Percentiles rank a stretch among this genome's conserved stretches.
These are phyloP conservation scores for Leptinotarsa defecta DNA, from an alignment of 1,140 invertebrate species.

Conservation along the genomic window DNA sequence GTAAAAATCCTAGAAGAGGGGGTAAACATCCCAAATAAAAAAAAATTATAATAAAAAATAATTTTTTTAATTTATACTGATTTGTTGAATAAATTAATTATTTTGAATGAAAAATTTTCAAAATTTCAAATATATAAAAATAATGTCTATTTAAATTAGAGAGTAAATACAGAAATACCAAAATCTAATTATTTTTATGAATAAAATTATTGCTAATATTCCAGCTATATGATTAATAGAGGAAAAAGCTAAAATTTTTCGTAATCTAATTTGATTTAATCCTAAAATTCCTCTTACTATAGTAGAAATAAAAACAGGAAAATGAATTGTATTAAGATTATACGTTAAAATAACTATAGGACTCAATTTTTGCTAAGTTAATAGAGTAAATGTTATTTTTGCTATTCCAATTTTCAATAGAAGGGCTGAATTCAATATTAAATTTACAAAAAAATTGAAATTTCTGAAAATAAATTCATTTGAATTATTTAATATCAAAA, in stretches of 20 bases:
- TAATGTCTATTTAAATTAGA: conserved; percentile 54
- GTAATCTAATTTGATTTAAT: conserved; percentile 59
- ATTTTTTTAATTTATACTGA: conserved; percentile 54
- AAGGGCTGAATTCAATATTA: too few species aligned
- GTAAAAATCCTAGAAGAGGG: conserved; percentile 42
- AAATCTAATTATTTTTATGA: too few species aligned
- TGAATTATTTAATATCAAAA: too few species aligned
- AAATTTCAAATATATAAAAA: conserved; percentile 50
- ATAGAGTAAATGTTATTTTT: too few species aligned
- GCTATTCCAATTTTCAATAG: too few species aligned
- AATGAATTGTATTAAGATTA: conserved; percentile 33
- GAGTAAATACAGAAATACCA: conserved; percentile 43
- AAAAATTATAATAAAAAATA: conserved; percentile 58
- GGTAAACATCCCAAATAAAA: conserved; percentile 59
- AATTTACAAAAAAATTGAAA: too few species aligned
- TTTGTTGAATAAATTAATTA: conserved; percentile 31
- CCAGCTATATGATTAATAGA: conserved; percentile 62
- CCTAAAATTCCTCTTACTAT: conserved; percentile 52
- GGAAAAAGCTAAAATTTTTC: conserved; percentile 60
- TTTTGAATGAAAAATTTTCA: too few species aligned
- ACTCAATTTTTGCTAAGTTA: too few species aligned
- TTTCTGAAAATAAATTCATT: too few species aligned
- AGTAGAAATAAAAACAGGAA: conserved; percentile 54
- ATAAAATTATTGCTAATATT: conserved; percentile 50
- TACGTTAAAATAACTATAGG: too few species aligned